Conservation (phyloP, 2,888 invertebrate genomes). For the Catocala sponsa region DNA sequence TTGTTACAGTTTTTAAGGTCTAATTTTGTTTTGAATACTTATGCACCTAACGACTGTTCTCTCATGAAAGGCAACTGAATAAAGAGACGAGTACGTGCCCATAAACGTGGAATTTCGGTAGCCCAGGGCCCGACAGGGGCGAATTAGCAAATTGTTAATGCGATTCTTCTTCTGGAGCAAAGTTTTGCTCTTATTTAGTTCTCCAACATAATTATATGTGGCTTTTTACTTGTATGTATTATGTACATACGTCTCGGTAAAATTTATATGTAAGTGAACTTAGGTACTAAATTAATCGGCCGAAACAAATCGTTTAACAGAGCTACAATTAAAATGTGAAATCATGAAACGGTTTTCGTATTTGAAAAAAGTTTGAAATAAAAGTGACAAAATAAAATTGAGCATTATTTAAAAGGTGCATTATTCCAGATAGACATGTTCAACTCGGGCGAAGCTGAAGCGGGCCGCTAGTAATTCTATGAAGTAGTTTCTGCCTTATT, state of each 20-base stretch:
- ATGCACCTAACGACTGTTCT: slow-evolving; percentile 35
- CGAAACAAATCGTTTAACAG: no score
- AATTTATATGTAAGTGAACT: not conserved
- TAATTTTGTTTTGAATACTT: slow-evolving; percentile 49
- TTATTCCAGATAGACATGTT: no score
- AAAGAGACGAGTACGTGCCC: slow-evolving; percentile 64
- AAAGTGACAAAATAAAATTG: no score
- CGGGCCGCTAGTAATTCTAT: no score
- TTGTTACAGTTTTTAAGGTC: slow-evolving; percentile 33
- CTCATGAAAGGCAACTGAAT: slow-evolving; percentile 55
- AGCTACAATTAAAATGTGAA: no score
- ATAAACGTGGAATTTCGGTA: slow-evolving; percentile 78
- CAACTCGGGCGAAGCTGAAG: no score
- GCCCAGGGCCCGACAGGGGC: slow-evolving; percentile 74
- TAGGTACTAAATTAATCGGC: no score
- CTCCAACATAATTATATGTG: slow-evolving; percentile 4
- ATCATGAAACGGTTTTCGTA: no score
- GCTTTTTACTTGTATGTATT: not conserved
- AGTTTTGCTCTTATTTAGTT: slow-evolving; percentile 17
- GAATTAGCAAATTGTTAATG: slow-evolving; percentile 57
- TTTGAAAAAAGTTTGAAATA: no score
- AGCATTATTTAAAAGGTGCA: no score
- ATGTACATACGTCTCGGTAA: not conserved
- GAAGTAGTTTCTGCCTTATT: no score
- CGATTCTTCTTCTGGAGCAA: slow-evolving; percentile 24